These are phyloP conservation scores for Mesembrinibis cayennensis DNA, from an alignment of 2,113 vertebrate genomes.

Conservation along the genomic window DNA sequence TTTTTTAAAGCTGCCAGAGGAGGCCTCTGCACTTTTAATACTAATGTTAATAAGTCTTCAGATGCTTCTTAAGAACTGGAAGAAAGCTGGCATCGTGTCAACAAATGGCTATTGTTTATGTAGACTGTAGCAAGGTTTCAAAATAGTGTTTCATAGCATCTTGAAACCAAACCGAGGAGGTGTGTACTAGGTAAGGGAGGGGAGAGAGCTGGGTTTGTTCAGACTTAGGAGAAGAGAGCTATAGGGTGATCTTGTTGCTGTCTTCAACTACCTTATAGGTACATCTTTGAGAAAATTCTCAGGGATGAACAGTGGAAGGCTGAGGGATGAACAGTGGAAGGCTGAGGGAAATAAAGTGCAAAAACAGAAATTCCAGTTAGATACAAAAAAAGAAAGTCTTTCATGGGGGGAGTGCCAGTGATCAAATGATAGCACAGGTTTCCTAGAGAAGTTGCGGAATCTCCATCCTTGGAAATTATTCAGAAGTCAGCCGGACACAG, in stretches of 20 bases:
- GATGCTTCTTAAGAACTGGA: background rate
- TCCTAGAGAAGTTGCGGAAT: background rate
- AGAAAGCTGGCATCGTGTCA: background rate
- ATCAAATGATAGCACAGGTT: background rate
- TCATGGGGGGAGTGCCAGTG: background rate
- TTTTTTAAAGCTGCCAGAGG: background rate
- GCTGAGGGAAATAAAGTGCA: background rate
- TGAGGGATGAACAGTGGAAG: background rate
- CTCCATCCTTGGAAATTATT: background rate
- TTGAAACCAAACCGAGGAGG: background rate
- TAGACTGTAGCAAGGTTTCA: background rate
- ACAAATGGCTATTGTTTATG: background rate
- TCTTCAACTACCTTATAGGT: background rate
- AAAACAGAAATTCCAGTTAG: background rate
- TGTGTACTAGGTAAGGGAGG: background rate
- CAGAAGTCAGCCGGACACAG: background rate
- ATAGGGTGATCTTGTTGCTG: background rate
- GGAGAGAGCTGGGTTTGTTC: background rate
- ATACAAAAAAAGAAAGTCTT: background rate
- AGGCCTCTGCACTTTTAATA: background rate
- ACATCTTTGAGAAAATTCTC: background rate
- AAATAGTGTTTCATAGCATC: background rate
- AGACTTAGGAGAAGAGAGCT: background rate
- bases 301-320: no score
- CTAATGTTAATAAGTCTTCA: background rate